Conservation (phyloP, 2,113 vertebrate species). For the Scortum barcoo region DNA sequence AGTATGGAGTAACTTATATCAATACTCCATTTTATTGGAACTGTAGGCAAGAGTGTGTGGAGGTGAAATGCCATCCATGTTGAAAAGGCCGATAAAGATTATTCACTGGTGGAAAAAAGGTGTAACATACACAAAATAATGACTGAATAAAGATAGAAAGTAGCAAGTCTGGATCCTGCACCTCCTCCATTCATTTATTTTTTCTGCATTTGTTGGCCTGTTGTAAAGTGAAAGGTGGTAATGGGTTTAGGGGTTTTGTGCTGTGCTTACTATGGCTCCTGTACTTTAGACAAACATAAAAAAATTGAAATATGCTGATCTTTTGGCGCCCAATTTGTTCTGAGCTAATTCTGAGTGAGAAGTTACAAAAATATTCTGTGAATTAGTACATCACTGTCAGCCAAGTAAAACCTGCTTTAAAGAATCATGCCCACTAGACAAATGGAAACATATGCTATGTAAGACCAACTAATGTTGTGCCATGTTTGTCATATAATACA, state of each 20-base stretch:
- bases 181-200: neutral
- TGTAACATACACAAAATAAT: neutral
- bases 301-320: slow-evolving; percentile 13
- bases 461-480: no score
- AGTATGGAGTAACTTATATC: slow-evolving; percentile 14
- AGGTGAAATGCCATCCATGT: slow-evolving; percentile 12
- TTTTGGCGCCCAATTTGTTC: neutral
- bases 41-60: slow-evolving; percentile 14
- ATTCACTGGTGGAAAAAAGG: slow-evolving; percentile 7
- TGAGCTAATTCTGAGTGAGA: neutral
- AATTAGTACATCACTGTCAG: neutral
- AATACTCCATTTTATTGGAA: neutral
- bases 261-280: neutral
- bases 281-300: slow-evolving; percentile 5
- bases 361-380: neutral
- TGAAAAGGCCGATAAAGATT: slow-evolving; percentile 17
- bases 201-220: neutral
- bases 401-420: no score
- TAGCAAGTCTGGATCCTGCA: neutral
- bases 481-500: no score
- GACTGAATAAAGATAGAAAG: neutral
- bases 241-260: neutral
- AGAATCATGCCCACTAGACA: no score
- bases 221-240: neutral
- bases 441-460: no score